Base-by-base conservation (phyloP, 2,888 invertebrate species). In the Pollenia labialis region DNA sequence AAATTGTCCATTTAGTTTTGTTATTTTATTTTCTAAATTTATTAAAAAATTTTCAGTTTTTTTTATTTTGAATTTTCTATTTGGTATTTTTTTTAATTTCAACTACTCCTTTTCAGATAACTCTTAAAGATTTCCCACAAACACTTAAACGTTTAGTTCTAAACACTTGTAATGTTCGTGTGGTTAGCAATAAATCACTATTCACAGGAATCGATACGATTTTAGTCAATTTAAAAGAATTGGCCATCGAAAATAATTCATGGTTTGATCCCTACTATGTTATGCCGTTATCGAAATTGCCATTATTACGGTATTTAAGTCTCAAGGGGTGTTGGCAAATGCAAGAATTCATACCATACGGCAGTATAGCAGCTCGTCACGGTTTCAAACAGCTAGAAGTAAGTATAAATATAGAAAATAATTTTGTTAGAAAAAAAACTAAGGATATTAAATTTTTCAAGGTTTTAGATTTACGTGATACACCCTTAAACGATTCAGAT, bases 261-360 rank as follows among this genome's bases (percentile, higher is more conserved):
- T 97, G 97, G 97, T 94, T 97, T 85, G 95, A 96, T 74, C 95
- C 96, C 0, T 95, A 96, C 83, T 95, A 96, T 60, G 93, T 97
- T 11, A 94, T 97, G 92, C 95, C 96, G 0, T 93, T 97, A 1
- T 96, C 96, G 89, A 97, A 97, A 93, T 93, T 96, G 90, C 93
- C 94, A 1, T 92, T 93, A 8, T 94, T 97, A 42, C 94, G 94
- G 56, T 94, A 95, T 54, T 93, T 97, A 7, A 94, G 95, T 79
- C 92, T 96, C 88, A 94, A 95, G 58, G 95, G 96, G 54, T 97
- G 97, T 90, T 93, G 92, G 77, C 94, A 95, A 68, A 93, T 97
- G 87, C 94, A 95, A 0, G 96, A 97, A 91, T 96, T 96, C 90
- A 95, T 96, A 16, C 96, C 97, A 0, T 97, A 97, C 92, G 95